Conservation (phyloP, 2,797 vertebrate species). For the Pygocentrus nattereri region DNA sequence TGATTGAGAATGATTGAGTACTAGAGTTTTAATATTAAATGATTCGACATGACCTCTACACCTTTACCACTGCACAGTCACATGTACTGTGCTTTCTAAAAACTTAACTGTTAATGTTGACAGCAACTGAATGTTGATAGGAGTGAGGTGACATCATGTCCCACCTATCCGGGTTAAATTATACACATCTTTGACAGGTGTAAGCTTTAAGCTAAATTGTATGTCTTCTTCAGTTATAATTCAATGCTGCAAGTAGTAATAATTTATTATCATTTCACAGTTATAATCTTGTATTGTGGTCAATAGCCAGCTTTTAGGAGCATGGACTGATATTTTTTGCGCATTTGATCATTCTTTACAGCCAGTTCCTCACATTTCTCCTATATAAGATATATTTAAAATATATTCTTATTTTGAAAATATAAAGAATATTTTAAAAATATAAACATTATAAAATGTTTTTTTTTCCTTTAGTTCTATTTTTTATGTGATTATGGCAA, state of each 20-base stretch:
- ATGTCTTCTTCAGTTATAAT: not conserved
- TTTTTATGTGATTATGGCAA: not conserved
- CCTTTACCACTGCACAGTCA: conserved; percentile 21
- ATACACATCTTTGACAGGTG: not conserved
- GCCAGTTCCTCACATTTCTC: not conserved
- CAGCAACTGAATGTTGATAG: conserved; percentile 11
- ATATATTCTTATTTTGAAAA: too few relatives aligned
- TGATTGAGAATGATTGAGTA: conserved; percentile 60
- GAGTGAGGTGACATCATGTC: not conserved
- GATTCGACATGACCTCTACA: conserved; percentile 42
- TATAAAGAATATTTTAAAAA: too few relatives aligned
- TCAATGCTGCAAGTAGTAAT: not conserved
- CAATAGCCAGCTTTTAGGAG: not conserved
- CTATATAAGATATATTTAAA: too few relatives aligned
- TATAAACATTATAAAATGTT: too few relatives aligned
- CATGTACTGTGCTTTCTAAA: conserved; percentile 14
- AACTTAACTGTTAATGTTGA: conserved; percentile 8
- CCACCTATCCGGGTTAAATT: not conserved
- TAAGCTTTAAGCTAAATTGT: not conserved
- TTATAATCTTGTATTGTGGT: not conserved
- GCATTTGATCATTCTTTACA: not conserved
- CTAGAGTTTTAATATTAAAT: conserved; percentile 52
- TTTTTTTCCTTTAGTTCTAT: too few relatives aligned
- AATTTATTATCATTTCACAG: not conserved
- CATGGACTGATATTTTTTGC: not conserved